Evolutionary conservation across 1,140 invertebrate genomes (phyloP), one percentile per base, ranked within the genome.

Genomic region (Diprion similis): DNA sequence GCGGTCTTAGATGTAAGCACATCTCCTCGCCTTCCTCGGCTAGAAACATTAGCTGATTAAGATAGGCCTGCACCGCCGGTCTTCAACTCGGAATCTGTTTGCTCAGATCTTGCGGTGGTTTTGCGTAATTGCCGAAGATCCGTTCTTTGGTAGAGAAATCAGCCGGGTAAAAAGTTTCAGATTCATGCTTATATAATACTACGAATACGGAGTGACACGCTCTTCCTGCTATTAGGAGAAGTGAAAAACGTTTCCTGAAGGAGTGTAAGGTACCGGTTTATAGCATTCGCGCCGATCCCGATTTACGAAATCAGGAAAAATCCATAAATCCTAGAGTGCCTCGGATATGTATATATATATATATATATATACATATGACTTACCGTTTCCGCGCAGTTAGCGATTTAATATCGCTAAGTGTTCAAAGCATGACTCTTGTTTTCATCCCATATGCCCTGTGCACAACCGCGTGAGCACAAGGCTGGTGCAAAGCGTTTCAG

Each of bases 31-130:
- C 67, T 71, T 73, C 71, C 64, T 47, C 65, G 70, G 18, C 59
- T 24, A 68, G 65, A 71, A 68, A 74, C 78, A 79, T 79, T 79
- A 79, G 74, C 73, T 79, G 78, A 79, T 79, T 79, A 76, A 74
- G 69, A 75, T 71, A 59, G 37, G 46, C 69, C 46, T 37, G n/a
- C 69, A n/a, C 18, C 69, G 46, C 15, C 46, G 24, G 24, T 37
- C 24, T 37, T 6, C 24, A 6, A 6, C 24, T 37, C 24, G 24
- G 69, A 70, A 70, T 46, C 18, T 70, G 66, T 68, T 64, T 15
- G 59, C n/a, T 4, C 11, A 9, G 51, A 15, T 4, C 51, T 59
- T 59, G 51, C 51, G 51, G 51, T 17, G 9, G 9, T 59, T 17
- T 59, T 59, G 11, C 51, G 11, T 59, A 59, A 59, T 59, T 59